Percentiles rank a stretch among this genome's conserved stretches.
These are phyloP conservation scores for Osmoderma eremita DNA, from an alignment of 2,888 invertebrate genomes.

Conservation along the genomic window DNA sequence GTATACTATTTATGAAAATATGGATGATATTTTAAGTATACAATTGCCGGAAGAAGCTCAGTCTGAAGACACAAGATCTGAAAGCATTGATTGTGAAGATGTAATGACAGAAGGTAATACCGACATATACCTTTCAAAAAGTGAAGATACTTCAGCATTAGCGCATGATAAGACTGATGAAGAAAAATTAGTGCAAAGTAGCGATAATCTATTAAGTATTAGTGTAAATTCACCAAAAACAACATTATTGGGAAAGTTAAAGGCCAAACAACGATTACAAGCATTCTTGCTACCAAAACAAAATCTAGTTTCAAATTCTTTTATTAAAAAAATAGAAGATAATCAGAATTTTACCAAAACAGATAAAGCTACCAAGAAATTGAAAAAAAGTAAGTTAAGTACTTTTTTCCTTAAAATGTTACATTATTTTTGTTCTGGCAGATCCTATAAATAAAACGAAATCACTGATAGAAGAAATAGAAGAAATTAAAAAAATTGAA, in stretches of 20 bases:
- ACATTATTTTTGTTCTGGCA: slow-evolving; percentile 9
- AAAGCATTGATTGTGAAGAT: slow-evolving; percentile 23
- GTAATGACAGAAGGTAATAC: slow-evolving; percentile 6
- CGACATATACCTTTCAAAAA: slow-evolving; percentile 5
- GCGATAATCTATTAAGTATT: slow-evolving; percentile 16
- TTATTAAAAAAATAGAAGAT: slow-evolving; percentile 47
- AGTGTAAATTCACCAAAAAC: slow-evolving; percentile 45
- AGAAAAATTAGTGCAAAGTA: slow-evolving; percentile 31
- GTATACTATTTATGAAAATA: slow-evolving; percentile 1
- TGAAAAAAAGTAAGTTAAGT: slow-evolving; percentile 47
- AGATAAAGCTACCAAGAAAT: slow-evolving; percentile 45
- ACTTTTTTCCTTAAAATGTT: slow-evolving; percentile 3
- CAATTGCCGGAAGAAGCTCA: slow-evolving; percentile 11
- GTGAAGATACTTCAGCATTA: slow-evolving; percentile 8
- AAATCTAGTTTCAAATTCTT: slow-evolving; percentile 40
- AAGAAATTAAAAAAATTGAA: slow-evolving; percentile 56
- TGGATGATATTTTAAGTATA: slow-evolving; percentile 23
- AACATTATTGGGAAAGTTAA: slow-evolving; percentile 50
- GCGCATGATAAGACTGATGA: slow-evolving; percentile 21
- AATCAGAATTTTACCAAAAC: slow-evolving; percentile 40
- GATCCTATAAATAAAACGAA: slow-evolving; percentile 54
- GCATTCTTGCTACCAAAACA: slow-evolving; percentile 55
- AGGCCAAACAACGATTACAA: slow-evolving; percentile 59
- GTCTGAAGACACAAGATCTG: slow-evolving; percentile 26
- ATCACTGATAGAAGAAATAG: slow-evolving; percentile 60